Base-by-base conservation (phyloP, 2,888 invertebrate genomes). In the Hydropsyche betteni region DNA sequence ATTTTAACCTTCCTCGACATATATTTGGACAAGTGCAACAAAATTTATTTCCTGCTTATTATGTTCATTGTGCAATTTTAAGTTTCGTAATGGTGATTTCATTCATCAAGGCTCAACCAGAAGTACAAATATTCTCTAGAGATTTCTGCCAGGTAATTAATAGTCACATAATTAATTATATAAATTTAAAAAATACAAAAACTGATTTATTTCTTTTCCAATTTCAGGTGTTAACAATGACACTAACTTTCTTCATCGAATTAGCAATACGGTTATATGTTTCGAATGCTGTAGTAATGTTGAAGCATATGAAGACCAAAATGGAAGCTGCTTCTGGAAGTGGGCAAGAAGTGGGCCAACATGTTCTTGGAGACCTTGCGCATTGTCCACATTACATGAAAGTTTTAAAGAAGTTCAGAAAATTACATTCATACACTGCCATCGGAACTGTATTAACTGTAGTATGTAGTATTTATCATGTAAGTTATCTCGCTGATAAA, bases 1-100 rank as follows among this genome's bases (percentile, higher is more conserved):
- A 94, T 85, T 95, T 96, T 86, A 90, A 91, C 6, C 87, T 96
- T 80, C 95, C 96, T 0, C 90, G 96, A 16, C 95, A 95, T 81
- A 92, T 92, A 80, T 96, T 97, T 84, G 96, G 95, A 0, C 91
- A 92, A 80, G 94, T 96, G 14, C 96, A 97, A 84, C 91, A 93
- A 78, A 91, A 94, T 55, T 86, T 96, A 76, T 96, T 96, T 84
- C 96, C 96, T 0, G 91, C 92, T 81, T 96, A 95, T 86, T 96
- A 95, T 85, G 89, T 93, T 14, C 87, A 95, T 81, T 95, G 95
- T 83, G 90, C 93, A 12, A 83, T 89, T 79, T 86, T 95, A 77
- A 94, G 94, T 82, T 88, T 94, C 64, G 86, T 91, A 55, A 94
- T 93, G 0, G 86, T 94, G 34, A 85, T 93, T 38, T 89, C 93